phyloP scores from a whole-genome alignment of 2,888 invertebrate species.

The Cataglyphis rosenhaueri region DNA sequence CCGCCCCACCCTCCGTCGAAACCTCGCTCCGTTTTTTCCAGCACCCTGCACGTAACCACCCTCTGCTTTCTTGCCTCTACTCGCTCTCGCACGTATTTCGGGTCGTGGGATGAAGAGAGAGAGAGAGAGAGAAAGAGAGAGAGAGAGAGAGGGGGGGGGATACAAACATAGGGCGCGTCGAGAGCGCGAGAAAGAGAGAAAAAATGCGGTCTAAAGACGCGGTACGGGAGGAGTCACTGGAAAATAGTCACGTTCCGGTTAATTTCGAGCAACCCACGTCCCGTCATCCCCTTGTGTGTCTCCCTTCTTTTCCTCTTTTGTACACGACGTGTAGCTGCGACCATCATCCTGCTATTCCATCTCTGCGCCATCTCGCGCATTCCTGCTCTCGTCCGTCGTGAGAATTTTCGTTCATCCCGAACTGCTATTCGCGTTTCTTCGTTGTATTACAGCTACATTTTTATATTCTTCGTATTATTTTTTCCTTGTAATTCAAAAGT shows the following conservation, averaged over 20 bases:
- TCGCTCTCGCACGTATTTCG: conserved; percentile 26
- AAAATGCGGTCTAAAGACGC: conserved; percentile 50
- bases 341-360: conserved; percentile 8
- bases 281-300: conserved; percentile 2
- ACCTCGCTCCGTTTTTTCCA: conserved; percentile 64
- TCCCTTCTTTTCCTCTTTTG: conserved; percentile 46
- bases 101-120: conserved; percentile 44
- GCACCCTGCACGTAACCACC: conserved; percentile 58
- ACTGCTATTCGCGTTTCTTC: conserved; percentile 35
- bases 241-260: conserved; percentile 75
- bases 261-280: conserved; percentile 72
- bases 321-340: conserved; percentile 31
- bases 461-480: conserved; percentile 64
- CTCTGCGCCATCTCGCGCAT: conserved; percentile 36
- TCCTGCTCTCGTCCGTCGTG: conserved; percentile 35
- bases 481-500: conserved; percentile 78
- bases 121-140: conserved; percentile 53
- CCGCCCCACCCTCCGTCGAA: conserved; percentile 56
- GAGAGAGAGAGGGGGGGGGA: conserved; percentile 31
- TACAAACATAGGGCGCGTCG: conserved; percentile 22
- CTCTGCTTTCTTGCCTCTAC: conserved; percentile 59
- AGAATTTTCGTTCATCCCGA: conserved; percentile 49
- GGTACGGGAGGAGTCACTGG: conserved; percentile 58
- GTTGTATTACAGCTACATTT: conserved; percentile 46
- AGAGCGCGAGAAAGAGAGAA: conserved; percentile 5